Evolutionary conservation across 2,113 vertebrate species (phyloP).

Genomic region (Microcebus lehilahytsara): DNA sequence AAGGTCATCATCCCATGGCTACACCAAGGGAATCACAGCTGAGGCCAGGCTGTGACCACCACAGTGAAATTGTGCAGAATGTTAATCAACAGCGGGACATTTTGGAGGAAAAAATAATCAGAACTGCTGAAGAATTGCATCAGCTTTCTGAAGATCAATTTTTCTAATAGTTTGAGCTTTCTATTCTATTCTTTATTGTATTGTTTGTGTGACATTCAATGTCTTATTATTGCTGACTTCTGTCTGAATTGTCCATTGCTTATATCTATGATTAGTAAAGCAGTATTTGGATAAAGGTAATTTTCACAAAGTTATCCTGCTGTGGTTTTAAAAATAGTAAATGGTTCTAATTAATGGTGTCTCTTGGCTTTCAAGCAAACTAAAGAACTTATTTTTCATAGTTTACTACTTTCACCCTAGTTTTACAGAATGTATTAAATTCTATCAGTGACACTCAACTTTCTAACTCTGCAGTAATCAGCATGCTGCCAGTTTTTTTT

Average conservation of each 20-base stretch:
- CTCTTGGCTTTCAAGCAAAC: constrained; percentile 9
- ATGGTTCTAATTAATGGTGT: neutral
- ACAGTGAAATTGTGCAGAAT: neutral
- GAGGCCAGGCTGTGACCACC: neutral
- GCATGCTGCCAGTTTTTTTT: neutral
- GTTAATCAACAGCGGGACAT: neutral
- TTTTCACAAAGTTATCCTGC: neutral
- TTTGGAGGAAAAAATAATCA: neutral
- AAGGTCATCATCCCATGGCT: neutral
- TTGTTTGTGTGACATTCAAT: neutral
- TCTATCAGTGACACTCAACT: neutral
- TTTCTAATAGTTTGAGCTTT: neutral
- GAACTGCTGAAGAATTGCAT: neutral
- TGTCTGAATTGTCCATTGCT: neutral
- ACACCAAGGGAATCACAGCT: neutral
- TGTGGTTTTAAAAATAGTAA: constrained; percentile 1
- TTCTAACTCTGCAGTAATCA: neutral
- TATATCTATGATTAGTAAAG: neutral
- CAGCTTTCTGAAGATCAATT: neutral
- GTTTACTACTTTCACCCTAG: neutral
- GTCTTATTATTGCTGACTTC: neutral
- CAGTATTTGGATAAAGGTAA: neutral
- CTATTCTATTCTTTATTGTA: neutral
- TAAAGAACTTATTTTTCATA: constrained; percentile 18
- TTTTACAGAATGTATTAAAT: neutral